Percentiles rank a stretch among this genome's conserved stretches.
phyloP scores from a whole-genome alignment of 2,888 invertebrate genomes.

The Rugalucina vietnamica region DNA sequence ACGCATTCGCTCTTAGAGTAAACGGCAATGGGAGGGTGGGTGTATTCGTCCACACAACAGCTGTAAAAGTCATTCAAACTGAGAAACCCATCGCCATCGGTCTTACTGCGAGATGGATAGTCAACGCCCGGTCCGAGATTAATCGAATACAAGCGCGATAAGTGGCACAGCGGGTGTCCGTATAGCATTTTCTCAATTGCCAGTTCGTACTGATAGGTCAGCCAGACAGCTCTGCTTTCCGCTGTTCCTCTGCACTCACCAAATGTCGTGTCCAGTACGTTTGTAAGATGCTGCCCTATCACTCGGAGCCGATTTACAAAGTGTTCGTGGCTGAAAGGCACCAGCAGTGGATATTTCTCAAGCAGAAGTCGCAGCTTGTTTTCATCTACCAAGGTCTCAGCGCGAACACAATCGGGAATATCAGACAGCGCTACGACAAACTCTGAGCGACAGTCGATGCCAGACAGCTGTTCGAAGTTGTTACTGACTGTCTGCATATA shows the following conservation, averaged over 20 bases:
- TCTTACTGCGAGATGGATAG: slow-evolving; percentile 24
- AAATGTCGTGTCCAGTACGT: not conserved
- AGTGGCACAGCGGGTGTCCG: slow-evolving; percentile 24
- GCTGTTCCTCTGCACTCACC: slow-evolving; percentile 20
- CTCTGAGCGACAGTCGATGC: slow-evolving; percentile 18
- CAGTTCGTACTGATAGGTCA: slow-evolving; percentile 23
- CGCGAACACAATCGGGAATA: not conserved
- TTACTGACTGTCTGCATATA: slow-evolving; percentile 25
- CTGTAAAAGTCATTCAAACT: slow-evolving; percentile 15
- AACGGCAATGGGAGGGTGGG: slow-evolving; percentile 15
- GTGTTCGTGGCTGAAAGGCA: slow-evolving; percentile 2
- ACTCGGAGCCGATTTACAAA: not conserved
- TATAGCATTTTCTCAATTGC: slow-evolving; percentile 30
- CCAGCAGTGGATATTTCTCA: slow-evolving; percentile 9
- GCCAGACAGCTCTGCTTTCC: slow-evolving; percentile 8
- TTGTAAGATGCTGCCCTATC: slow-evolving; percentile 14
- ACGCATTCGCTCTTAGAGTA: slow-evolving; percentile 23
- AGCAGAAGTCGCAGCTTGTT: not conserved
- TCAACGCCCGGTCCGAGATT: slow-evolving; percentile 26
- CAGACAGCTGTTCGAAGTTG: slow-evolving; percentile 25
- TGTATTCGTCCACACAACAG: slow-evolving; percentile 27
- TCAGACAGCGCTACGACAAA: slow-evolving; percentile 18
- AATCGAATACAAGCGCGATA: slow-evolving; percentile 24
- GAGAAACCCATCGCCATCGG: slow-evolving; percentile 24
- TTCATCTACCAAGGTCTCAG: not conserved